Evolutionary conservation across 92 coral and sea anemone genomes (phyloP).

Genomic region (Zoanthus solanderi): DNA sequence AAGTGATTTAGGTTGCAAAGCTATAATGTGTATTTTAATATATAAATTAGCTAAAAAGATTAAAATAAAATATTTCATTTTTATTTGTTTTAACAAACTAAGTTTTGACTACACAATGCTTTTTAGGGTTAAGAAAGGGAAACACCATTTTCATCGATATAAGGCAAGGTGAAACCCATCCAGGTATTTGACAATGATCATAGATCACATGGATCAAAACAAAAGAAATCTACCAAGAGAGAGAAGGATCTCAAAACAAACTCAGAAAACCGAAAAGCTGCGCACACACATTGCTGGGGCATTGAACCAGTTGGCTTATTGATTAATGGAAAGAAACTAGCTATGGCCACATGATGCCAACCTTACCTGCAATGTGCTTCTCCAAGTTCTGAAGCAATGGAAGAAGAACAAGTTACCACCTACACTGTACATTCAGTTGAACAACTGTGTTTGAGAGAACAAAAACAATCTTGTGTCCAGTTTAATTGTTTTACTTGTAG

Average conservation of each 20-base stretch:
- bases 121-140: not conserved
- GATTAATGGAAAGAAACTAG: constrained; percentile 38
- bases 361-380: constrained; percentile 58
- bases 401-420: constrained; percentile 61
- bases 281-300: constrained; percentile 70
- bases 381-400: constrained; percentile 51
- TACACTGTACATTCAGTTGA: constrained; percentile 62
- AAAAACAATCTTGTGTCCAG: constrained; percentile 58
- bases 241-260: constrained; percentile 19
- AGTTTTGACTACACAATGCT: too few relatives aligned
- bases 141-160: constrained; percentile 46
- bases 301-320: constrained; percentile 59
- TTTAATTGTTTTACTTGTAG: constrained; percentile 57
- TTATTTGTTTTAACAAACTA: too few relatives aligned
- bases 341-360: constrained; percentile 72
- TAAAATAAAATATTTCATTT: too few relatives aligned
- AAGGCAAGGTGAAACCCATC: constrained; percentile 56
- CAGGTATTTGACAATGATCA: constrained; percentile 27
- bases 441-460: constrained; percentile 70
- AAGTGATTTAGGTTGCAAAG: too few relatives aligned
- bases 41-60: too few relatives aligned
- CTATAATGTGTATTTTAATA: too few relatives aligned
- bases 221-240: constrained; percentile 50
- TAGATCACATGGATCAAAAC: constrained; percentile 33
- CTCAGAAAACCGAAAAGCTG: constrained; percentile 4